Base-by-base conservation (phyloP, 2,797 vertebrate species). In the Cyprinella venusta region DNA sequence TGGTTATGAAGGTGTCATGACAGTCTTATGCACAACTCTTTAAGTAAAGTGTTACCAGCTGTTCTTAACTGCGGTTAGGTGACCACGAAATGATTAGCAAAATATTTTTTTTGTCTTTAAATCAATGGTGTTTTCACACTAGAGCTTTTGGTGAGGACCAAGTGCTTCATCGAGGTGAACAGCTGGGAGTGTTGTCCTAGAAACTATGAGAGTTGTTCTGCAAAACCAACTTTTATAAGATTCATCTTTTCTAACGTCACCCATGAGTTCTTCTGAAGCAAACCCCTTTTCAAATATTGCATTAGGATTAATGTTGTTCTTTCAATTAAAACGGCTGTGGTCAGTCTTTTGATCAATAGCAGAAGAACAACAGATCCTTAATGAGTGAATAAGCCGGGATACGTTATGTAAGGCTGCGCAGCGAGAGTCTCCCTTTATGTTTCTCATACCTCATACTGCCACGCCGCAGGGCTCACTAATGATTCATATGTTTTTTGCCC, bases 401-500 rank as follows among this genome's bases (percentile, higher is more conserved):
- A 30, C 36, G 45, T 86, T 81, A 80, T 84, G 78, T 75, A 64
- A 79, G 50, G 56, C n/a, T 70, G 76, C 61, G 36, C 71, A 38
- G 75, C 63, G 81, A 90, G 89, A 76, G 56, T 21, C 83, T 70
- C 33, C 15, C 69, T 82, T 80, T 78, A 82, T 86, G 90, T 86
- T 86, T 89, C 71, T 69, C 84, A 86, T 87, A 89, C 86, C 88
- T 83, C 87, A 87, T 82, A 88, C 88, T 89, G 89, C 88, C 76
- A 56, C 76, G 90, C 88, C 80, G 86, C 83, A 76, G 24, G 61
- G 84, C 78, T 86, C 86, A 85, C 89, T 91, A 93, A 92, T 93
- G 90, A 92, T 92, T 93, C 89, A 92, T 90, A 92, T 92, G 92
- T 64, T 77, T 86, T 92, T 91, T 92, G 83, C 70, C 48, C 89